phyloP scores from a whole-genome alignment of 1,140 invertebrate species.

The Octopus sinensis region DNA sequence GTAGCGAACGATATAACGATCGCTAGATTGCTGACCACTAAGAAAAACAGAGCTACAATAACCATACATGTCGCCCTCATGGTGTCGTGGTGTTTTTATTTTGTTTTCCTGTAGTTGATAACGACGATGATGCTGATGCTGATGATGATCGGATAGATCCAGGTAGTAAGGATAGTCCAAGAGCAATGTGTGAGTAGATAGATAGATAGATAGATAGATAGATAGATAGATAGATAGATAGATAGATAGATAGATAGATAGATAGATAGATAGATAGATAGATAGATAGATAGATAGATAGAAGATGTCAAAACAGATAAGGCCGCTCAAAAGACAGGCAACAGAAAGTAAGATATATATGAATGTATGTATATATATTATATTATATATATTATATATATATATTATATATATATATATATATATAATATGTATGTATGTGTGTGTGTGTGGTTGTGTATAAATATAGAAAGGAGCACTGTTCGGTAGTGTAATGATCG shows the following conservation, averaged over 20 bases:
- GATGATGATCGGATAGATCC: not conserved
- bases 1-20: slow-evolving; percentile 41
- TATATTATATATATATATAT: not conserved
- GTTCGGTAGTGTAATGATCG: not conserved
- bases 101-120: too few species aligned
- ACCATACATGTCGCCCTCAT: slow-evolving; percentile 33
- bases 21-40: slow-evolving; percentile 42
- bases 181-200: not conserved
- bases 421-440: not conserved
- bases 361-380: not conserved
- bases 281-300: too few species aligned
- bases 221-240: not conserved
- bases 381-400: not conserved
- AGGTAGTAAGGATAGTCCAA: not conserved
- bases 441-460: not conserved
- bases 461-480: not conserved
- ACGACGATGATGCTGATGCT: not conserved
- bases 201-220: not conserved
- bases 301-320: too few species aligned
- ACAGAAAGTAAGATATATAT: too few species aligned
- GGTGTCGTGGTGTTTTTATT: not conserved
- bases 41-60: slow-evolving; percentile 37
- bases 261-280: too few species aligned
- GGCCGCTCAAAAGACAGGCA: too few species aligned
- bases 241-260: not conserved